phyloP scores from a whole-genome alignment of 2,888 invertebrate genomes.

The Operophtera brumata region DNA sequence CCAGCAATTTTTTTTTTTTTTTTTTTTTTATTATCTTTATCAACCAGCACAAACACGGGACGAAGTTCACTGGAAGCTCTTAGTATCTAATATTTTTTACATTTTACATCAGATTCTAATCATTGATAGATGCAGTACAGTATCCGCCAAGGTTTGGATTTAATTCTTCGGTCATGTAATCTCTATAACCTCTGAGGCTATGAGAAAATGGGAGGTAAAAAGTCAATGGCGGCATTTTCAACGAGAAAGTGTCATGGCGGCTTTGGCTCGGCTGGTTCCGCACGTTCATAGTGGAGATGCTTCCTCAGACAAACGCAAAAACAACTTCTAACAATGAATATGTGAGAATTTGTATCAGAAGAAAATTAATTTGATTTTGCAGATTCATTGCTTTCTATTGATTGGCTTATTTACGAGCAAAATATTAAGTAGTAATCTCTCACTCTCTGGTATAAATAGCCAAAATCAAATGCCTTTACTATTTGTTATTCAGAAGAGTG shows the following conservation, averaged over 20 bases:
- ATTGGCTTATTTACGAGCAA: conserved; percentile 5
- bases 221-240: conserved; percentile 40
- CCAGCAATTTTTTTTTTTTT: no score
- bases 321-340: conserved; percentile 37
- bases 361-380: conserved; percentile 24
- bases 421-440: neutral
- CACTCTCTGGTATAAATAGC: no score
- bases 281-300: conserved; percentile 29
- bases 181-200: conserved; percentile 36
- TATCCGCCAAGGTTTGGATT: no score
- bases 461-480: no score
- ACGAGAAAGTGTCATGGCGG: conserved; percentile 59
- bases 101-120: no score
- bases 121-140: no score
- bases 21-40: no score
- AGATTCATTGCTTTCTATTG: conserved; percentile 21
- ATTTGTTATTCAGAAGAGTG: no score
- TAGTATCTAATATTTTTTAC: no score
- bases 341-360: conserved; percentile 39
- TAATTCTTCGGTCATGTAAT: no score
- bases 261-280: conserved; percentile 42
- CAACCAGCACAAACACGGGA: no score
- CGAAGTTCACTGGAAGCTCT: no score
- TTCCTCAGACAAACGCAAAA: conserved; percentile 24
- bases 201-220: conserved; percentile 55